phyloP scores from a whole-genome alignment of 1,140 invertebrate genomes.

The Camponotus pennsylvanicus region DNA sequence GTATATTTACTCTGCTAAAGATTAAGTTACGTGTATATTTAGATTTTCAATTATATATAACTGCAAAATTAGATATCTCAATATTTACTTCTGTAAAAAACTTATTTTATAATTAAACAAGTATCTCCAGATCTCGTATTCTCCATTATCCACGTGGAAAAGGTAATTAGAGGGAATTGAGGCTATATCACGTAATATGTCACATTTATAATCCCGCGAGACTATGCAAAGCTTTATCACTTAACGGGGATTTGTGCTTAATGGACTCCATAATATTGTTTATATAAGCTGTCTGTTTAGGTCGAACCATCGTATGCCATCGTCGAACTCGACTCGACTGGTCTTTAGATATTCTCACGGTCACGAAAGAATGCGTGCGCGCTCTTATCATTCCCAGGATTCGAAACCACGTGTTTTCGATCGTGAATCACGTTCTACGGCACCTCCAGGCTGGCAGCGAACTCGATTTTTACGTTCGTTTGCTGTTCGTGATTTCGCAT shows the following conservation, averaged over 20 bases:
- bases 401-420: slow-evolving; percentile 4
- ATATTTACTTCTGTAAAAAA: neutral
- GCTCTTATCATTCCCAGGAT: neutral
- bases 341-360: slow-evolving; percentile 19
- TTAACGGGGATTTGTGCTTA: slow-evolving; percentile 34
- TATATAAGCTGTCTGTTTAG: neutral
- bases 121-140: neutral
- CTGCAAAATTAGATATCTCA: neutral
- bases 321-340: neutral
- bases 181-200: neutral
- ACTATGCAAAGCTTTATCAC: slow-evolving; percentile 19
- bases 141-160: too few species aligned
- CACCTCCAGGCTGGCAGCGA: neutral
- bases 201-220: neutral
- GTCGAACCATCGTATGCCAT: neutral
- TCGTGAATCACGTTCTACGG: neutral
- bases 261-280: slow-evolving; percentile 24
- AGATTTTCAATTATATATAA: slow-evolving; percentile 2
- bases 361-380: slow-evolving; percentile 5
- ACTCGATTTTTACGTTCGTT: slow-evolving; percentile 9
- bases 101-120: neutral
- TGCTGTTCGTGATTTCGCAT: neutral
- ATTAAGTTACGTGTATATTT: neutral
- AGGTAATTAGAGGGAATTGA: neutral
- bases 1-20: neutral